Base-by-base conservation (phyloP, 1,140 invertebrate genomes). In the Macrosteles quadrilineatus region DNA sequence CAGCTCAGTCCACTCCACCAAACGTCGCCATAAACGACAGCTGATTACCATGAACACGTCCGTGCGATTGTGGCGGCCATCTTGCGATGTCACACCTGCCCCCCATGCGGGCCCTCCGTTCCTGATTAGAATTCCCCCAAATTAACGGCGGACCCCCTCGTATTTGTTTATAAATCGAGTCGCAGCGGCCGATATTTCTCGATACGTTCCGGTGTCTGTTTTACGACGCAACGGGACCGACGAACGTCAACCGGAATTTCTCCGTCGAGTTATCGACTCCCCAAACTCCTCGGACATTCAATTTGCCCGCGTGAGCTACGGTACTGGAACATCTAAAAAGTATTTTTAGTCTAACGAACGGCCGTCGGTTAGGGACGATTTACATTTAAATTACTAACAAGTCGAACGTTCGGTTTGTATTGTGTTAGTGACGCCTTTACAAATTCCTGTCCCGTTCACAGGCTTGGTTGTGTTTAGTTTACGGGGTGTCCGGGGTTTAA, bases 351-450 rank as follows among this genome's bases (percentile, higher is more conserved):
- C 14, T 59, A 59, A 59, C 55, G 55, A 29, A 29, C 23, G 55
- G 2, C 32, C 32, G 32, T 36, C 32, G 32, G 4, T 36, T 36
- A 59, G 11, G 21, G 55, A n/a, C 9, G 21, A 59, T 59, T 59
- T 59, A 59, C 55, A 59, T 59, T 59, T 59, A 59, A 59, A 59
- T 59, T 59, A 59, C 55, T 27, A 59, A 59, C 55, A 11, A n/a
- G n/a, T 36, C 32, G 32, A 36, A 36, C 32, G 32, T 36, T 36
- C 32, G 32, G 32, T 36, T 36, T 36, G 32, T 36, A 36, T 36
- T 36, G 32, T 36, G 32, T 36, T 36, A 36, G 32, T 6, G 32
- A 36, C 32, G 32, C 32, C 32, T 36, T 36, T 36, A 36, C 32
- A 14, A 4, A 36, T 36, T 36, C 32, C 32, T 36, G 32, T 36